phyloP scores from a whole-genome alignment of 2,888 invertebrate genomes.

The Orchesella flavescens region DNA sequence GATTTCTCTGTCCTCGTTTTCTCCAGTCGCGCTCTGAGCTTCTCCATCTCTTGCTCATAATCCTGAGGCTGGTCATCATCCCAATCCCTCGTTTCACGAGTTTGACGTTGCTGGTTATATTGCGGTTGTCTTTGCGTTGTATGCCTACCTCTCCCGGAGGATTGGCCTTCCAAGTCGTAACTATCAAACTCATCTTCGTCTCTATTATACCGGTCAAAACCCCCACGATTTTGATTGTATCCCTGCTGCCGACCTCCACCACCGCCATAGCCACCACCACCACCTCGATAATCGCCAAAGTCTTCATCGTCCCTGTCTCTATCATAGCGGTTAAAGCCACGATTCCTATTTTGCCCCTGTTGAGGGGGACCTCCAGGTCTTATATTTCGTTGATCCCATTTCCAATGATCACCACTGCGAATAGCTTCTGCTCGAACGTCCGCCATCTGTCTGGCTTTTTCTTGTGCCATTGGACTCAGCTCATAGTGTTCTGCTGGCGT shows the following conservation, averaged over 20 bases:
- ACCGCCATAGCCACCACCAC: neutral
- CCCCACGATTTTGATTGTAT: neutral
- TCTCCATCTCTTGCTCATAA: constrained; percentile 45
- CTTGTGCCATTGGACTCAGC: constrained; percentile 48
- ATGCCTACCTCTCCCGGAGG: too few species aligned
- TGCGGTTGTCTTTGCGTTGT: too few species aligned
- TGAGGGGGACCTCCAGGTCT: constrained; percentile 29
- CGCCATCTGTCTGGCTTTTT: constrained; percentile 26
- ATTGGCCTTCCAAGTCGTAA: too few species aligned
- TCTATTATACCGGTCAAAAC: neutral
- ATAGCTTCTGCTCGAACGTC: constrained; percentile 13
- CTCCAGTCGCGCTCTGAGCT: constrained; percentile 11
- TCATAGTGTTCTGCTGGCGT: constrained; percentile 54
- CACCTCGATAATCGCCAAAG: neutral
- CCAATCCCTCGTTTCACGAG: neutral
- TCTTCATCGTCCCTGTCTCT: constrained; percentile 7
- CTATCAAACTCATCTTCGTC: neutral
- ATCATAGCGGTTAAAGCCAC: too few species aligned
- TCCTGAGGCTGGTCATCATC: constrained; percentile 21
- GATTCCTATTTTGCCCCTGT: neutral
- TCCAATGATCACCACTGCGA: constrained; percentile 44
- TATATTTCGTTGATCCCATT: constrained; percentile 45
- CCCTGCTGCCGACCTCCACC: neutral
- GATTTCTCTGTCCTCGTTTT: constrained; percentile 3
- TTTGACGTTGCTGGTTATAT: too few species aligned